Evolutionary conservation across 2,113 vertebrate species (phyloP), one percentile per base, ranked within the genome.

Genomic region (Eupsittula cactorum): DNA sequence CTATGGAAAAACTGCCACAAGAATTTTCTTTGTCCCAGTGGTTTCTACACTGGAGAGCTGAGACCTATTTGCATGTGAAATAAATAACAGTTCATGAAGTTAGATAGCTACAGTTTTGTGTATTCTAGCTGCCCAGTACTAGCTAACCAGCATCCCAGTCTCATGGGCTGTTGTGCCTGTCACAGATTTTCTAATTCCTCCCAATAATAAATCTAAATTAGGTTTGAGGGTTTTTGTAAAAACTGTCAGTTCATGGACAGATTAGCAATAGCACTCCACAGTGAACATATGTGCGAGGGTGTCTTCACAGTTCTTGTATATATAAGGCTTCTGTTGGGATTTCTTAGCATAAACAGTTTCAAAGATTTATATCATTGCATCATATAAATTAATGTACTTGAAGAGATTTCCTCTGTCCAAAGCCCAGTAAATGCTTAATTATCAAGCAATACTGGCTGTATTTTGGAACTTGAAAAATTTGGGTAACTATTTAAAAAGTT

Each of bases 331-430:
- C 64, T 77, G 24, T 88, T 93, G 88, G 57, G 63, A 81, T 90
- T 82, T 88, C 64, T 92, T 88, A 57, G 20, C 53, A 86, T 93
- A 90, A 96, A 96, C 75, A 86, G 17, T 83, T 95, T 83, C 11
- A 29, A 86, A 91, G 11, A 86, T 90, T 93, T 88, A 83, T 91
- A n/a, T 82, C 73, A 33, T 46, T 88, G 39, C 21, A 60, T 64
- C 0, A 0, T 55, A 49, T 47, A 71, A 80, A 90, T 86, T 80
- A 80, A 59, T 2, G 2, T 63, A 60, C 55, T 65, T 80, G 64
- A 88, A 76, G 46, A 82, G 65, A 85, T 24, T 16, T 57, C 11
- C 7, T 18, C 60, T 28, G 25, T 86, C 47, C 17, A 65, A 88
- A 88, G 41, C 8, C 13, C 27, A 84, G 57, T 70, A 90, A 94